Conservation (phyloP, 2,113 vertebrate species). For the Platichthys stellatus region DNA sequence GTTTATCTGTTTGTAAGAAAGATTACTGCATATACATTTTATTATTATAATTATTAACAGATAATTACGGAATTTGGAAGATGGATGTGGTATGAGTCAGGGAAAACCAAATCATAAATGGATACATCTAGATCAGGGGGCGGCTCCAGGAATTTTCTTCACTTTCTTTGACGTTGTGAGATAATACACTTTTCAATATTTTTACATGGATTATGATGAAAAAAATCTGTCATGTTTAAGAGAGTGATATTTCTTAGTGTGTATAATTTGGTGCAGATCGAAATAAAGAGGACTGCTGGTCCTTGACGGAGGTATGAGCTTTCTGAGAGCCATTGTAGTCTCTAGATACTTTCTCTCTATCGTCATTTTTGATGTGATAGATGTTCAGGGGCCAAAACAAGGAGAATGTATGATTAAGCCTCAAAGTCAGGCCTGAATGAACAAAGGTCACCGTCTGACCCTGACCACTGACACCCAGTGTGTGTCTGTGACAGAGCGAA, state of each 20-base stretch:
- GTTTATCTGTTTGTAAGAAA: neutral
- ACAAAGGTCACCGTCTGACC: slow-evolving; percentile 58
- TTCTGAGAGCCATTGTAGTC: neutral
- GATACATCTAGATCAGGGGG: too few species aligned
- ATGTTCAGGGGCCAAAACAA: slow-evolving; percentile 47
- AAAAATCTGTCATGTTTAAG: too few species aligned
- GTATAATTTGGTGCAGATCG: neutral
- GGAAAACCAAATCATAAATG: too few species aligned
- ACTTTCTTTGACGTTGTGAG: too few species aligned
- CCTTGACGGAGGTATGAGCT: neutral
- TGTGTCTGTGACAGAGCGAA: slow-evolving; percentile 12
- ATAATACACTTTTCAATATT: too few species aligned
- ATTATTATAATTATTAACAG: too few species aligned
- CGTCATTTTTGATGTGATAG: slow-evolving; percentile 33
- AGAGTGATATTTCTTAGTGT: neutral
- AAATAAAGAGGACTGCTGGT: neutral
- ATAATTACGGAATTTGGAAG: neutral
- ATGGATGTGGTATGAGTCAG: too few species aligned
- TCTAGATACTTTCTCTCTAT: neutral
- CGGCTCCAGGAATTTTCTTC: too few species aligned
- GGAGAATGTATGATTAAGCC: slow-evolving; percentile 60
- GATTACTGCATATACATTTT: too few species aligned
- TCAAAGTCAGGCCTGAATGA: slow-evolving; percentile 37
- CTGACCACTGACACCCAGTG: slow-evolving; percentile 19
- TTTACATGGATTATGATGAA: too few species aligned